phyloP scores from a whole-genome alignment of 1,140 invertebrate genomes.

The Polyergus mexicanus region DNA sequence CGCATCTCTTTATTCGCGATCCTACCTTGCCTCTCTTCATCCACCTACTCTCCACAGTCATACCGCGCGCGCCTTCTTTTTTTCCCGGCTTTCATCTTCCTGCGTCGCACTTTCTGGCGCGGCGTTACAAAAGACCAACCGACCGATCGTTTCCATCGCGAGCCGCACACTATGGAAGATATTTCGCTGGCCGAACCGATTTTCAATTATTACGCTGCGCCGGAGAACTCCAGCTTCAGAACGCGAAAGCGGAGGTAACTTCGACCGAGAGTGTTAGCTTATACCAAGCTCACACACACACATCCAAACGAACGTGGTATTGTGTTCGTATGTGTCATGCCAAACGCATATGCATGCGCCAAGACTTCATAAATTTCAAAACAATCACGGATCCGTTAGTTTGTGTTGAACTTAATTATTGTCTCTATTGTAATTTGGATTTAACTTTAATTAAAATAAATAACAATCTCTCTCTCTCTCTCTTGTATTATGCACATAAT shows the following conservation, averaged over 20 bases:
- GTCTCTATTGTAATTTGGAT: not conserved
- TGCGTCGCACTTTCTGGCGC: conserved; percentile 33
- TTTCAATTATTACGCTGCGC: conserved; percentile 59
- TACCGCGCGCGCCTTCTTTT: conserved; percentile 40
- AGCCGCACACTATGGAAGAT: conserved; percentile 39
- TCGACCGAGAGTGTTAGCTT: conserved; percentile 16
- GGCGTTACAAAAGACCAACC: conserved; percentile 39
- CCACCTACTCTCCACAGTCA: conserved; percentile 53
- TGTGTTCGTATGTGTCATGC: not conserved
- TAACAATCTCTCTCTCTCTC: too few species aligned
- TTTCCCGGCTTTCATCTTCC: conserved; percentile 39
- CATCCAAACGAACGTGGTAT: not conserved
- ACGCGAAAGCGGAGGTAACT: conserved; percentile 20
- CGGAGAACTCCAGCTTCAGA: conserved; percentile 3
- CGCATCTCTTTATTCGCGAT: conserved; percentile 55
- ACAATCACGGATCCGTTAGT: not conserved
- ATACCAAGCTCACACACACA: not conserved
- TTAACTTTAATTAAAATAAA: not conserved
- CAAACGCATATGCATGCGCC: too few species aligned
- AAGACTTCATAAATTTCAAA: not conserved
- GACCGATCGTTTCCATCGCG: not conserved
- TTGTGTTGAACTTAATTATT: not conserved
- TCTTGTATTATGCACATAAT: not conserved
- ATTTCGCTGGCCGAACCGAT: conserved; percentile 52
- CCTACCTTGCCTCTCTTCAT: conserved; percentile 59